These are phyloP conservation scores for Pheosia gnoma DNA, from an alignment of 2,888 invertebrate species.

Conservation along the genomic window DNA sequence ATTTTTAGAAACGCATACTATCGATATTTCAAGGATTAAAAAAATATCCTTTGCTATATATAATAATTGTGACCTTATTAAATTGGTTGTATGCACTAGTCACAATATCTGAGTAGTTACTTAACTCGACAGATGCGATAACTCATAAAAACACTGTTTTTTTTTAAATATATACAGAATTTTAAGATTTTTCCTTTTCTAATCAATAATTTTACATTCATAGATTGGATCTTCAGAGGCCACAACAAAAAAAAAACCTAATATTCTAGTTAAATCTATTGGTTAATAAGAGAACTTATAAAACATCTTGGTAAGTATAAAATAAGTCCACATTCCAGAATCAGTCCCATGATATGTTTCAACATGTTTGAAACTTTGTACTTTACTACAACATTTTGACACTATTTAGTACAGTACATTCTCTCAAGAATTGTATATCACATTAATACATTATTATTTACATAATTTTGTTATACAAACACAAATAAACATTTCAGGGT, in stretches of 20 bases:
- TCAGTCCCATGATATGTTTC: slow-evolving; percentile 54
- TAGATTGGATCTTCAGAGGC: too few species aligned
- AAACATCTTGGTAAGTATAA: slow-evolving; percentile 10
- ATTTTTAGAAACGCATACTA: too few species aligned
- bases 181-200: too few species aligned
- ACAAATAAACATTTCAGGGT: slow-evolving; percentile 15
- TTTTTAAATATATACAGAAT: too few species aligned
- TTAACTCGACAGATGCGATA: too few species aligned
- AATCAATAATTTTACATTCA: too few species aligned
- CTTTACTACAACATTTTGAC: slow-evolving; percentile 43
- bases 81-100: too few species aligned
- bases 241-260: background rate
- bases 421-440: slow-evolving; percentile 23
- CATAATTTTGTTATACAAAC: slow-evolving; percentile 21
- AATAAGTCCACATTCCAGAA: slow-evolving; percentile 30
- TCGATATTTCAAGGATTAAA: too few species aligned
- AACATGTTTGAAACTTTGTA: slow-evolving; percentile 54
- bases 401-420: slow-evolving; percentile 23
- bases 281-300: slow-evolving; percentile 2
- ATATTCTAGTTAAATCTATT: background rate
- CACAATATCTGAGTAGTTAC: too few species aligned
- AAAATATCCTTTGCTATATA: too few species aligned
- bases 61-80: too few species aligned
- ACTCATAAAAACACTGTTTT: too few species aligned
- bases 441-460: slow-evolving; percentile 33